phyloP scores from a whole-genome alignment of 2,113 vertebrate genomes.

The Phyllopteryx taeniolatus region DNA sequence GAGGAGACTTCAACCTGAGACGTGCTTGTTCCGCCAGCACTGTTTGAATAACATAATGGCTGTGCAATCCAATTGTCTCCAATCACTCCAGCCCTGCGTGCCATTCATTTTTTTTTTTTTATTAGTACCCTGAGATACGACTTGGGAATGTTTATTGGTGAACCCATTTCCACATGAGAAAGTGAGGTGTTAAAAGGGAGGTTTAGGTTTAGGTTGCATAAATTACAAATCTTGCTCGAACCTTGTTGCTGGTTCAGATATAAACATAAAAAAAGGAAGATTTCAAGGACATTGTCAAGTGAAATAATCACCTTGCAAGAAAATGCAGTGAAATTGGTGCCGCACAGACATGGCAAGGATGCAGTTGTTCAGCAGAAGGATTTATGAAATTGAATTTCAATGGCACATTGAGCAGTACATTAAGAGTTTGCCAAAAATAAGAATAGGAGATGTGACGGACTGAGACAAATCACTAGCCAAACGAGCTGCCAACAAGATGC shows the following conservation, averaged over 20 bases:
- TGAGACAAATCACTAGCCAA: constrained; percentile 76
- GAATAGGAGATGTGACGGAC: constrained; percentile 68
- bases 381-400: constrained; percentile 71
- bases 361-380: constrained; percentile 51
- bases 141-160: constrained; percentile 71
- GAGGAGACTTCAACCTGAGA: constrained; percentile 59
- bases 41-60: constrained; percentile 74
- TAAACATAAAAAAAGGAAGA: neutral
- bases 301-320: constrained; percentile 27
- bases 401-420: constrained; percentile 64
- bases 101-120: constrained; percentile 81
- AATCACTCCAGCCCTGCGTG: constrained; percentile 63
- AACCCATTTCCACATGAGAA: constrained; percentile 71
- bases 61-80: constrained; percentile 77
- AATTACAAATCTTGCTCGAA: constrained; percentile 21
- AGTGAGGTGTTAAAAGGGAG: constrained; percentile 28
- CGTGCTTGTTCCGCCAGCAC: constrained; percentile 56
- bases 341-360: constrained; percentile 36
- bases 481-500: constrained; percentile 76
- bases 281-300: constrained; percentile 20
- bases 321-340: constrained; percentile 36
- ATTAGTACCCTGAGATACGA: constrained; percentile 75
- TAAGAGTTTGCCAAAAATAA: constrained; percentile 64
- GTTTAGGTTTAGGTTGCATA: constrained; percentile 34
- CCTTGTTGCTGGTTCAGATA: constrained; percentile 7